A percentile compares a stretch with the other conserved stretches of the same genome.
Evolutionary conservation across 2,888 invertebrate genomes (phyloP).

Genomic region (Xanthia togata): DNA sequence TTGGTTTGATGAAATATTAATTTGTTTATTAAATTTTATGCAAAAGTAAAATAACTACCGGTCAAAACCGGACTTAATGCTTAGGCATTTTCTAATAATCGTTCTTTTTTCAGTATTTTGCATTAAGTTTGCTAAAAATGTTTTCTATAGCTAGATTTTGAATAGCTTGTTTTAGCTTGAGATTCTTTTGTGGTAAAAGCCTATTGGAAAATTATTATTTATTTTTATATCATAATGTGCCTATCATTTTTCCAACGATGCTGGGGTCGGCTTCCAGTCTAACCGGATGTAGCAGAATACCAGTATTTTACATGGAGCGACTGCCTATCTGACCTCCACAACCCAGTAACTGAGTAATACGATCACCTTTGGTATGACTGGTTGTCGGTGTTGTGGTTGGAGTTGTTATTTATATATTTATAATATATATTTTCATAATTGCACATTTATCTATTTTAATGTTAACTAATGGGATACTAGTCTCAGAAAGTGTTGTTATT

Average conservation of each 20-base stretch:
- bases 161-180: not conserved
- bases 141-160: not conserved
- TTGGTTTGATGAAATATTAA: conserved; percentile 28
- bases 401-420: no score
- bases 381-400: no score
- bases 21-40: not conserved
- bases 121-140: not conserved
- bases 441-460: not conserved
- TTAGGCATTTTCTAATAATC: not conserved
- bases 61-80: not conserved
- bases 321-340: no score
- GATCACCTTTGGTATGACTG: no score
- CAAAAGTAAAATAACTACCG: not conserved
- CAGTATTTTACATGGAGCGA: no score
- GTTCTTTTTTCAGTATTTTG: not conserved
- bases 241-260: no score
- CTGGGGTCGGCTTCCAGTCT: no score
- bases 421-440: no score
- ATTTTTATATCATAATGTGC: no score
- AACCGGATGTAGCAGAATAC: no score
- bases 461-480: not conserved
- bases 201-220: no score
- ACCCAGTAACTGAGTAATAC: no score
- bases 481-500: conserved; percentile 21
- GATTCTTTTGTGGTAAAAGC: not conserved